phyloP scores from a whole-genome alignment of 1,140 invertebrate species.

The Dryas iulia region DNA sequence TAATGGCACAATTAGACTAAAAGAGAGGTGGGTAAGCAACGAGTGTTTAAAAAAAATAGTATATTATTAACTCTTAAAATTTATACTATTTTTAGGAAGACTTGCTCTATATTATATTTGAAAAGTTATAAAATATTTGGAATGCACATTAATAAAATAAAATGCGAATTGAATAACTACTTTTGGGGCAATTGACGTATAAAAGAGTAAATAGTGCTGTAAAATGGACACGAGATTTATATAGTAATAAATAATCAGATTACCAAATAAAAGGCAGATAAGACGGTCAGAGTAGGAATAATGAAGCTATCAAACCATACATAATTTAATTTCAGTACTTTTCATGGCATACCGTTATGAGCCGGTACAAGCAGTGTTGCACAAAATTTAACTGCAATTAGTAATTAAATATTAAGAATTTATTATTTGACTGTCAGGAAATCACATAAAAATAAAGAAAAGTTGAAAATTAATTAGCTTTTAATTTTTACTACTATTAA shows the following conservation, averaged over 20 bases:
- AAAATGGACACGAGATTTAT: constrained; percentile 2
- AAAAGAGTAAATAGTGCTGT: background rate
- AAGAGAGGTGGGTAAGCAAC: constrained; percentile 52
- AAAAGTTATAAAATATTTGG: background rate
- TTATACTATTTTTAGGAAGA: constrained; percentile 52
- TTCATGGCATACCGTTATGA: no score
- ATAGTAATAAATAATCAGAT: background rate
- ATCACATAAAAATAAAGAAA: no score
- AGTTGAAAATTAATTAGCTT: no score
- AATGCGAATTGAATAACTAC: constrained; percentile 27
- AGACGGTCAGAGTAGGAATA: background rate
- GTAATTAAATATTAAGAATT: no score
- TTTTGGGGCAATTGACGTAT: constrained; percentile 10
- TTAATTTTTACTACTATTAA: no score
- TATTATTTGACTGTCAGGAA: no score
- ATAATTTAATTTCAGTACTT: background rate
- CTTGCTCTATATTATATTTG: constrained; percentile 31
- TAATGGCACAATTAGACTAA: constrained; percentile 34
- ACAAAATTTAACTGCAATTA: no score
- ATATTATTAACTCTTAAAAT: constrained; percentile 41
- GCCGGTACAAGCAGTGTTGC: no score
- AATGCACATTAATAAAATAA: constrained; percentile 17
- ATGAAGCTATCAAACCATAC: background rate
- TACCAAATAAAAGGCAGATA: background rate
- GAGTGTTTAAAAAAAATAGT: constrained; percentile 41